Conservation (phyloP, 2,888 invertebrate species). For the Microchrysa polita region DNA sequence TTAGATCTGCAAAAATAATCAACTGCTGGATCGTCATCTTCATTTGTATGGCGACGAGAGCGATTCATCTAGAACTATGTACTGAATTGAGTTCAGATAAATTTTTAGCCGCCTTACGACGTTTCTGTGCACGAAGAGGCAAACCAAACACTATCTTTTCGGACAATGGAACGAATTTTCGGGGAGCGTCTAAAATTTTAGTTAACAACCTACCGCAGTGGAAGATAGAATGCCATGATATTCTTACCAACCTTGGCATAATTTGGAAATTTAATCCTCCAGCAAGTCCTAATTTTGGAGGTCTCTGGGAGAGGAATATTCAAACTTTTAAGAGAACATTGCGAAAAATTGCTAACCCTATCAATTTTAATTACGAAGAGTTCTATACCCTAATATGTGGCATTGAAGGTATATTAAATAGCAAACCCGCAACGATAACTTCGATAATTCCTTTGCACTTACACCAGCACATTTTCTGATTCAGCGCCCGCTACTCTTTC, state of each 20-base stretch:
- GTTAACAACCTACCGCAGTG: no score
- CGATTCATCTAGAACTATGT: constrained; percentile 48
- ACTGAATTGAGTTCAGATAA: constrained; percentile 45
- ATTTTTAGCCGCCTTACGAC: constrained; percentile 42
- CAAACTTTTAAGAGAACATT: neutral
- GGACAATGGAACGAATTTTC: neutral
- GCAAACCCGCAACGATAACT: neutral
- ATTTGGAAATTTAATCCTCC: neutral
- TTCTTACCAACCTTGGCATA: neutral
- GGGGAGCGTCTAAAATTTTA: no score
- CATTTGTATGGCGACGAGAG: constrained; percentile 45
- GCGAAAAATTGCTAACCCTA: neutral
- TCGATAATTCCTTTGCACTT: neutral
- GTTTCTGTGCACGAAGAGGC: constrained; percentile 38
- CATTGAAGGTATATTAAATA: constrained; percentile 5
- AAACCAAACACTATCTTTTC: neutral
- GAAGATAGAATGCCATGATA: neutral
- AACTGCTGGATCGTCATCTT: no score
- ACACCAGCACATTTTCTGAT: neutral
- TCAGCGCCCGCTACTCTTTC: neutral
- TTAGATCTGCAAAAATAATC: constrained; percentile 41
- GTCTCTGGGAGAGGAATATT: neutral
- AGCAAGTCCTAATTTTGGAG: neutral
- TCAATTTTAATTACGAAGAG: neutral
- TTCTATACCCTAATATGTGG: neutral